Percentiles rank a stretch among this genome's conserved stretches.
These are phyloP conservation scores for Halesus radiatus DNA, from an alignment of 1,140 invertebrate genomes.

Conservation along the genomic window DNA sequence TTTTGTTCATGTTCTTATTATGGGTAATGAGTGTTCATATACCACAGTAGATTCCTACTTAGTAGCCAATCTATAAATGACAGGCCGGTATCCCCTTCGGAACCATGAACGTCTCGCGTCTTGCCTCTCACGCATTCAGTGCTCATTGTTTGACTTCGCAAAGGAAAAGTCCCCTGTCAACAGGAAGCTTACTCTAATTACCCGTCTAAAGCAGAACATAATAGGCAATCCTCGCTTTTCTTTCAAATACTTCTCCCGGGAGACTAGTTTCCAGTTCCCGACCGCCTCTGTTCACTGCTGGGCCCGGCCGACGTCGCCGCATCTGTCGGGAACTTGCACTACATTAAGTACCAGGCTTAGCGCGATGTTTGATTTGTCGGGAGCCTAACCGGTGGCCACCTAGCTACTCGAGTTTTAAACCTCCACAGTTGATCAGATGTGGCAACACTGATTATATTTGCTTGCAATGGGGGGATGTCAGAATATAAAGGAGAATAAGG, in stretches of 20 bases:
- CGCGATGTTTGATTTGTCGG: background rate
- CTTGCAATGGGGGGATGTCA: too few relatives aligned
- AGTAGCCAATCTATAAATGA: too few relatives aligned
- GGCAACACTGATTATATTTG: constrained; percentile 7
- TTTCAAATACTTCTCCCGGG: constrained; percentile 15
- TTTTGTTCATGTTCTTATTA: too few relatives aligned
- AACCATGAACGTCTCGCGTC: too few relatives aligned
- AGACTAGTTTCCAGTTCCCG: background rate
- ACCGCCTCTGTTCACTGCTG: too few relatives aligned
- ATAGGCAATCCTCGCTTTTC: constrained; percentile 22
- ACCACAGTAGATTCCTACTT: too few relatives aligned
- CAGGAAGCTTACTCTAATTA: constrained; percentile 41
- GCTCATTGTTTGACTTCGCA: constrained; percentile 35
- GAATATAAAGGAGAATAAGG: too few relatives aligned
- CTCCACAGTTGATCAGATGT: background rate
- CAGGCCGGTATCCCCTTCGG: too few relatives aligned
- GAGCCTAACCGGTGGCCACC: background rate
- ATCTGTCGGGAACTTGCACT: background rate
- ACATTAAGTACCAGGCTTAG: constrained; percentile 6
- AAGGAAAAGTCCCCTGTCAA: constrained; percentile 42
- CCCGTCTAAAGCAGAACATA: constrained; percentile 1
- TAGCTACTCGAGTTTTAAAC: background rate
- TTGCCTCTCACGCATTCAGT: too few relatives aligned
- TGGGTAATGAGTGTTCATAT: too few relatives aligned
- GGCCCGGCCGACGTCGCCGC: background rate